Base-by-base conservation (phyloP, 2,888 invertebrate species). In the Mesopsocus fuscifrons region DNA sequence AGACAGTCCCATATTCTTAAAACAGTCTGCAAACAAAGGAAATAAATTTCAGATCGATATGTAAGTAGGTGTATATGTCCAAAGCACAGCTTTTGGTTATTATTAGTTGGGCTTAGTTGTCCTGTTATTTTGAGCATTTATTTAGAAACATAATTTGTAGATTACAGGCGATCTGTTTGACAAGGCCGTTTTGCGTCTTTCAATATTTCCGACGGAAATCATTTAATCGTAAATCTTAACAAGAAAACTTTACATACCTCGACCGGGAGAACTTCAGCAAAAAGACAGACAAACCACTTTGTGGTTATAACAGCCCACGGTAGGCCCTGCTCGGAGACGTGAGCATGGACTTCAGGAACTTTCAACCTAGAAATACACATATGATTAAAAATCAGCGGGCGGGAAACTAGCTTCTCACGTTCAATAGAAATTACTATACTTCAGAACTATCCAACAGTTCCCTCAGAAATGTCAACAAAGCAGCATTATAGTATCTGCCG, bases 261-360 rank as follows among this genome's bases (percentile, higher is more conserved):
- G 45, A 84, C 78, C 1, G 92, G 92, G 46, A 94, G 67, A 43
- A 91, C 89, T 67, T 94, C 92, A 42, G 87, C 84, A 63, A 81
- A 92, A 41, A 92, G 66, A 57, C 92, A 94, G 52, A 94, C 81
- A 58, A 94, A 91, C 92, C 92, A 94, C 64, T 92, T 94, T 45
- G 89, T 89, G 21, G 82, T 79, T 53, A 91, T 78, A 45, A 92
- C 79, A 43, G 87, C 79, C 82, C 89, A 91, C 11, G 87, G 83
- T 52, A 91, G 69, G 45, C 83, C 87, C 52, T 85, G 63, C 52
- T 72, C 70, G 51, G 77, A 75, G 49, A 92, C 74, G 59, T 88
- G 85, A 48, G 73, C 69, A 60, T 84, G 74, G 3, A 92, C 74
- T 53, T 76, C 74, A 8, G 91, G 89, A 54, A 79, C 73, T 59